Evolutionary conservation across 2,888 invertebrate species (phyloP).

Genomic region (Rapana venosa): DNA sequence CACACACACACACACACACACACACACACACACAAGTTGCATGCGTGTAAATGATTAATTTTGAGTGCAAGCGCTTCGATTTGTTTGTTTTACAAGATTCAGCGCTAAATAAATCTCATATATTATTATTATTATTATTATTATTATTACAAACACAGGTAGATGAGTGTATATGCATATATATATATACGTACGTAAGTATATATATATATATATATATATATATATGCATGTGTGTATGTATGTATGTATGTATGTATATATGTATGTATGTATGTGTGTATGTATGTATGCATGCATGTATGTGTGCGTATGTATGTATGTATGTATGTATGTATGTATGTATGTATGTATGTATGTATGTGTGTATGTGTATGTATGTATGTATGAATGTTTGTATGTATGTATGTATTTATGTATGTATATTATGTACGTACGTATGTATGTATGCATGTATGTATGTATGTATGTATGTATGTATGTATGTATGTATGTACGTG

Average conservation of each 20-base stretch:
- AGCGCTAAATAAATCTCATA: no score
- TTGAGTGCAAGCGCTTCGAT: no score
- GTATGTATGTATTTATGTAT: no score
- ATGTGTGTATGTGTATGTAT: background rate
- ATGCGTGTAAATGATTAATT: no score
- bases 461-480: background rate
- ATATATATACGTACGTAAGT: background rate
- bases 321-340: constrained; percentile 1
- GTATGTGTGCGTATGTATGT: background rate
- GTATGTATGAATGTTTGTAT: background rate
- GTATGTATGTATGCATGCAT: background rate
- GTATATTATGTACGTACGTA: no score
- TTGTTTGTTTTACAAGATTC: no score
- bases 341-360: background rate
- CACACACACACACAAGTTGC: no score
- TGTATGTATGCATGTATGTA: background rate
- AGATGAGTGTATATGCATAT: background rate
- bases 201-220: background rate
- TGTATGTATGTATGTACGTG: background rate
- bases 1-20: no score
- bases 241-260: background rate
- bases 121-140: no score
- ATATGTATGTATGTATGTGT: background rate
- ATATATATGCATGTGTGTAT: background rate
- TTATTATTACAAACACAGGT: no score